Percentiles rank a stretch among this genome's conserved stretches.
phyloP scores from a whole-genome alignment of 1,140 invertebrate species.

The Drosophila sproati region DNA sequence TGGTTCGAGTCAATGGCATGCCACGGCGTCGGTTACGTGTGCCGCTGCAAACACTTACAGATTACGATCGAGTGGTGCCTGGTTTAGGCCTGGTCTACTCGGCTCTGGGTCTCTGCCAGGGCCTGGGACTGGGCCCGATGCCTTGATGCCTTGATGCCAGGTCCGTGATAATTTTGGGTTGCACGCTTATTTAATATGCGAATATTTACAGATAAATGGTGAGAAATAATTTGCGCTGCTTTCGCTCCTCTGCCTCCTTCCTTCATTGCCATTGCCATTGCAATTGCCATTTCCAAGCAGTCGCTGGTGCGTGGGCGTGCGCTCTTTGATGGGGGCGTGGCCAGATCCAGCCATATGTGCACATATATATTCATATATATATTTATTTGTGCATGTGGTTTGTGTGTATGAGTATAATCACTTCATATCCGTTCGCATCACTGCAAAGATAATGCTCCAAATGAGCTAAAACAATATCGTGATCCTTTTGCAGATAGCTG shows the following conservation, averaged over 20 bases:
- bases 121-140: constrained; percentile 2
- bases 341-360: constrained; percentile 21
- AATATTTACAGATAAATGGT: constrained; percentile 83
- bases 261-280: constrained; percentile 27
- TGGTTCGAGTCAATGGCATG: constrained; percentile 31
- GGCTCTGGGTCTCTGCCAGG: background rate
- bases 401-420: constrained; percentile 53
- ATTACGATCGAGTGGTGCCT: constrained; percentile 70
- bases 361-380: constrained; percentile 8
- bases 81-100: constrained; percentile 11
- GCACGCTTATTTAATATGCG: constrained; percentile 83
- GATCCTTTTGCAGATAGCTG: background rate
- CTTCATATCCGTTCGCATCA: constrained; percentile 65
- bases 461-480: background rate
- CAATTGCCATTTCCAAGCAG: constrained; percentile 14
- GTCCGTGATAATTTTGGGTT: constrained; percentile 81
- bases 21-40: constrained; percentile 43
- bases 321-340: constrained; percentile 54
- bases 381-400: background rate
- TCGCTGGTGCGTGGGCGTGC: constrained; percentile 59
- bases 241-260: constrained; percentile 42
- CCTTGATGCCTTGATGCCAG: constrained; percentile 63
- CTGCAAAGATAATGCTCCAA: constrained; percentile 6
- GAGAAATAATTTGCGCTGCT: constrained; percentile 82
- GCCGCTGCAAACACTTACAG: constrained; percentile 74